phyloP scores from a whole-genome alignment of 1,140 invertebrate species.

The Thaumatotibia leucotreta region DNA sequence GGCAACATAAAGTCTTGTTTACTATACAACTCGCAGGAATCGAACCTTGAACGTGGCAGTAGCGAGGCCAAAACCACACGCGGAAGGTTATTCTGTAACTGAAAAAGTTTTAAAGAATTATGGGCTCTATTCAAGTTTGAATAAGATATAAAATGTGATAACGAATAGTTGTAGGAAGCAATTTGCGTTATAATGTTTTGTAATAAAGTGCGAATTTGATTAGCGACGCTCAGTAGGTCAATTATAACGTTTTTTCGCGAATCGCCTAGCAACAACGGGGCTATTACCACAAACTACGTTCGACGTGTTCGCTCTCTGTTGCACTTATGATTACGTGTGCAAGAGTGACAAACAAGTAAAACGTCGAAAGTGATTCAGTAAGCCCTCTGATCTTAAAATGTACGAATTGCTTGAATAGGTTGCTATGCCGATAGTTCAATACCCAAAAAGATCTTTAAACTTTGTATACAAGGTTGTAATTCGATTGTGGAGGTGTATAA shows the following conservation, averaged over 20 bases:
- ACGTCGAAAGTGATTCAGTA: too few species aligned
- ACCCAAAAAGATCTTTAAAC: not conserved
- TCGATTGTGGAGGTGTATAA: not conserved
- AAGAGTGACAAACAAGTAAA: too few species aligned
- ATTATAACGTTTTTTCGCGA: conserved; percentile 8
- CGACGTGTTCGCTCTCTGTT: too few species aligned
- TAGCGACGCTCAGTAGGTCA: conserved; percentile 6
- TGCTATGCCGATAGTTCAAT: not conserved
- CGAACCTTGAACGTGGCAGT: conserved; percentile 62
- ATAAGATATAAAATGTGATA: not conserved
- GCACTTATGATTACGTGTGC: too few species aligned
- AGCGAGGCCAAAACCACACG: conserved; percentile 43
- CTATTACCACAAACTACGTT: too few species aligned
- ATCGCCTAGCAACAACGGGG: conserved; percentile 1
- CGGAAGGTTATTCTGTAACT: conserved; percentile 44
- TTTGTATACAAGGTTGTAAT: not conserved
- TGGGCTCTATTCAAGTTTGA: not conserved
- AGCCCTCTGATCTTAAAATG: not conserved
- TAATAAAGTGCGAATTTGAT: conserved; percentile 7
- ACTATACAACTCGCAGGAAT: conserved; percentile 17
- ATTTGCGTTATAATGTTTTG: not conserved
- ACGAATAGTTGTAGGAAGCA: not conserved
- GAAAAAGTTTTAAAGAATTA: not conserved
- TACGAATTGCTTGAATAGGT: conserved; percentile 2
- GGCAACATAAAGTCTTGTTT: conserved; percentile 20